Conservation (phyloP, 1,140 invertebrate species). For the Drosophila pallidifrons region DNA sequence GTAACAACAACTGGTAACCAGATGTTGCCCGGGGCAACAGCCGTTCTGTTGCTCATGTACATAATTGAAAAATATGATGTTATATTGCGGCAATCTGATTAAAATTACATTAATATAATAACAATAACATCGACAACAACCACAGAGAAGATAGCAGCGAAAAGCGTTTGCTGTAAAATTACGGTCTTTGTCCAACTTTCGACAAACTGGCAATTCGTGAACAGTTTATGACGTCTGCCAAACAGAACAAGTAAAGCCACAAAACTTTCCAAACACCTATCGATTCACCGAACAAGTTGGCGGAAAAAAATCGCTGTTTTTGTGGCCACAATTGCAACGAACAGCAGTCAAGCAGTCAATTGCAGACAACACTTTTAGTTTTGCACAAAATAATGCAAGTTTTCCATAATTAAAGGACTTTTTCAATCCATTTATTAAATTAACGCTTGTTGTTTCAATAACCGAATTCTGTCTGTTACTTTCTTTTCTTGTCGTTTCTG, state of each 20-base stretch:
- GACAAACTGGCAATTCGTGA: conserved; percentile 23
- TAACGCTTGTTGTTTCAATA: not conserved
- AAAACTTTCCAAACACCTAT: conserved; percentile 2
- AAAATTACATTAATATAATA: conserved; percentile 81
- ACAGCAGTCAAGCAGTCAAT: not conserved
- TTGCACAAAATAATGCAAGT: not conserved
- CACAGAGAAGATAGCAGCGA: conserved; percentile 3
- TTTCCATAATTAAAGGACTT: not conserved
- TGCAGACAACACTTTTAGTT: not conserved
- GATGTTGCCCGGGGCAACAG: conserved; percentile 59
- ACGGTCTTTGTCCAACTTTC: conserved; percentile 1
- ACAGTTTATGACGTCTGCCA: conserved; percentile 12
- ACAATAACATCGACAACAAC: conserved; percentile 38
- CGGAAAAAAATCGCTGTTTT: not conserved
- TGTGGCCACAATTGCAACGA: not conserved
- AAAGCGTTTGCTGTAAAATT: conserved; percentile 8
- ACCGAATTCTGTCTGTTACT: too few species aligned
- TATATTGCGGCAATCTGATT: conserved; percentile 79
- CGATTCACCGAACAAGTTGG: not conserved
- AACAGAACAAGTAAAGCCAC: not conserved
- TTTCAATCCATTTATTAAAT: not conserved
- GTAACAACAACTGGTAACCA: conserved; percentile 43
- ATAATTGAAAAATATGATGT: conserved; percentile 80
- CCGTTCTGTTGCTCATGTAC: conserved; percentile 23
- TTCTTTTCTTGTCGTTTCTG: too few species aligned